A percentile compares a stretch with the other conserved stretches of the same genome.
phyloP scores from a whole-genome alignment of 1,140 invertebrate genomes.

The Drosophila pruinosa region DNA sequence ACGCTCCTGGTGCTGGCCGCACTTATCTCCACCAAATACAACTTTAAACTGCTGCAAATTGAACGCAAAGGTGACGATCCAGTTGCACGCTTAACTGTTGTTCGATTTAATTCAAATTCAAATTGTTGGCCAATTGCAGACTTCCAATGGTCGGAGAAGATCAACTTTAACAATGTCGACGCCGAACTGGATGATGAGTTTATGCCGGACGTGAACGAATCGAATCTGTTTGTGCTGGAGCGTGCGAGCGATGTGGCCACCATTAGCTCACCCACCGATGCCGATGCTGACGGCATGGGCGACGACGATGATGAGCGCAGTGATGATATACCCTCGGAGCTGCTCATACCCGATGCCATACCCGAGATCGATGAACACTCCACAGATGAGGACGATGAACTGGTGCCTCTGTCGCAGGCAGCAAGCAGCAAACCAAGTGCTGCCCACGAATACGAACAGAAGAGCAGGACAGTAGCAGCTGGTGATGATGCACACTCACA shows the following conservation, averaged over 20 bases:
- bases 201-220: slow-evolving; percentile 77
- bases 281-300: slow-evolving; percentile 7
- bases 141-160: slow-evolving; percentile 66
- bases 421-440: not conserved
- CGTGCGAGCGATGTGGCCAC: slow-evolving; percentile 74
- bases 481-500: too few relatives aligned
- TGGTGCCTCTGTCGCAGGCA: slow-evolving; percentile 46
- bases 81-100: too few relatives aligned
- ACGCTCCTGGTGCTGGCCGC: slow-evolving; percentile 61
- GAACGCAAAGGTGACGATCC: slow-evolving; percentile 59
- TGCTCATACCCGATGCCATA: slow-evolving; percentile 77
- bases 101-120: not conserved
- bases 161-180: slow-evolving; percentile 59
- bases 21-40: slow-evolving; percentile 70
- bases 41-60: slow-evolving; percentile 69
- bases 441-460: slow-evolving; percentile 21
- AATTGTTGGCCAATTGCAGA: slow-evolving; percentile 43
- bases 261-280: slow-evolving; percentile 68
- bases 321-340: slow-evolving; percentile 78
- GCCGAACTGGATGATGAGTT: slow-evolving; percentile 77
- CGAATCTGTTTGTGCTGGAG: slow-evolving; percentile 75
- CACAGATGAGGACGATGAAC: slow-evolving; percentile 75
- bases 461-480: not conserved
- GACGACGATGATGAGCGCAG: slow-evolving; percentile 74
- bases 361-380: slow-evolving; percentile 81